Evolutionary conservation across 2,113 vertebrate species (phyloP).

Genomic region (Puffinus mauretanicus): DNA sequence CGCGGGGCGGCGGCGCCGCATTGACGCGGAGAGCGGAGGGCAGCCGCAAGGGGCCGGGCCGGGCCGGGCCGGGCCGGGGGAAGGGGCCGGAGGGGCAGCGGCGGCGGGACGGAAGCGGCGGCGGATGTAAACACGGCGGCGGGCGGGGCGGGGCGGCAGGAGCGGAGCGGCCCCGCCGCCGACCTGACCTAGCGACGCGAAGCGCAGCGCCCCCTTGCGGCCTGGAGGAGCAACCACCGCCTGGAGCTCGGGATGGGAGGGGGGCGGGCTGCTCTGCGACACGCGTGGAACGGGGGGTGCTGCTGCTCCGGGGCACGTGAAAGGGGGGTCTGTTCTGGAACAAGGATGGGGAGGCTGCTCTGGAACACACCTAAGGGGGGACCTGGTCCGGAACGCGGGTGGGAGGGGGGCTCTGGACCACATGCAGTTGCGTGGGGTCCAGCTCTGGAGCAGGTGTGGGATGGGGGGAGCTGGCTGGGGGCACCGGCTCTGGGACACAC

Average conservation of each 20-base stretch:
- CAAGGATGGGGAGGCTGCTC: neutral
- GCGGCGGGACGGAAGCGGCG: no score
- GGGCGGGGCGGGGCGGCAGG: neutral
- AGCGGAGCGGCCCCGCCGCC: neutral
- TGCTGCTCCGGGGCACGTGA: neutral
- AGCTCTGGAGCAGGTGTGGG: neutral
- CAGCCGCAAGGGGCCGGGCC: no score
- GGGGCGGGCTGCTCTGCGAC: neutral
- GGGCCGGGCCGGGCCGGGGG: no score
- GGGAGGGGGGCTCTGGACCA: neutral
- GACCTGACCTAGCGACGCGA: fast-evolving
- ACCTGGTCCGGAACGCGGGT: neutral
- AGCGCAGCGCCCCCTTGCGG: neutral
- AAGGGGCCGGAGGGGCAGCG: no score
- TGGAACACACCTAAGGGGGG: neutral
- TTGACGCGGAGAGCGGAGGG: no score
- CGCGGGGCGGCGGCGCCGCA: no score
- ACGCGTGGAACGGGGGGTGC: neutral
- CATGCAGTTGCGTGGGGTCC: fast-evolving
- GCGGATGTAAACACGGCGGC: no score
- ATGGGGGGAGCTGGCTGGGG: fast-evolving
- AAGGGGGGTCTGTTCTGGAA: neutral
- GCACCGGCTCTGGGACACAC: neutral
- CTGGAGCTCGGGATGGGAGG: fast-evolving
- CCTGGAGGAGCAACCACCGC: neutral